Base-by-base conservation (phyloP, 37 sponge, comb jelly and placozoan species). In the Beroe forskalii region DNA sequence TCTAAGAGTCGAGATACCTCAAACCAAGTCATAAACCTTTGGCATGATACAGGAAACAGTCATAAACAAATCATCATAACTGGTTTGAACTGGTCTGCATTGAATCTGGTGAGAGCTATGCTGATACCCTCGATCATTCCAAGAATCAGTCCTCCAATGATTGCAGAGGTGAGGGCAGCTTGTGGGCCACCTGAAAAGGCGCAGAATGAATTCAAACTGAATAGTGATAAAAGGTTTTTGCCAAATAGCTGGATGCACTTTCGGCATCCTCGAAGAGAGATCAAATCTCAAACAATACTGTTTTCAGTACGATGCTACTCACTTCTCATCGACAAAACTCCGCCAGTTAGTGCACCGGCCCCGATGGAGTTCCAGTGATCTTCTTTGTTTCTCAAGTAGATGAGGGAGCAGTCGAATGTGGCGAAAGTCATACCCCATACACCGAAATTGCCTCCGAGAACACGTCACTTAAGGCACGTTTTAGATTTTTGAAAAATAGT, bases 341-440 rank as follows among this genome's bases (percentile, higher is more conserved):
- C 99, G 20, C 96, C 95, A 0, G 96, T 96, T 28, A 94, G 86
- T 42, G 95, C 96, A 23, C 99, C 99, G 83, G 95, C 94, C 14
- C 67, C 89, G 27, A 98, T 96, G 23, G 96, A 93, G 42, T 96
- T 98, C 96, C 96, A 96, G 0, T 95, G 96, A 60, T 98, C 99
- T 62, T 98, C 99, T 76, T 96, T 98, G 44, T 92, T 90, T 33
- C 96, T 60, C 2, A 98, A 33, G 41, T 92, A 90, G 33, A 96
- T 95, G 43, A 98, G 92, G 24, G 92, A 67, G 89, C 96, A 98
- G 63, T 98, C 99, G 83, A 93, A 94, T 0, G 94, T 91, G 2
- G 95, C 95, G 67, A 93, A 97, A 62, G 96, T 76, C 28, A 93
- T 92, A 0, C 94, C 94, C 96, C 96, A 95, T 1, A 92, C 95